A percentile compares a stretch with the other conserved stretches of the same genome.
Evolutionary conservation across 2,888 invertebrate species (phyloP).

Genomic region (Lochmaea capreae): DNA sequence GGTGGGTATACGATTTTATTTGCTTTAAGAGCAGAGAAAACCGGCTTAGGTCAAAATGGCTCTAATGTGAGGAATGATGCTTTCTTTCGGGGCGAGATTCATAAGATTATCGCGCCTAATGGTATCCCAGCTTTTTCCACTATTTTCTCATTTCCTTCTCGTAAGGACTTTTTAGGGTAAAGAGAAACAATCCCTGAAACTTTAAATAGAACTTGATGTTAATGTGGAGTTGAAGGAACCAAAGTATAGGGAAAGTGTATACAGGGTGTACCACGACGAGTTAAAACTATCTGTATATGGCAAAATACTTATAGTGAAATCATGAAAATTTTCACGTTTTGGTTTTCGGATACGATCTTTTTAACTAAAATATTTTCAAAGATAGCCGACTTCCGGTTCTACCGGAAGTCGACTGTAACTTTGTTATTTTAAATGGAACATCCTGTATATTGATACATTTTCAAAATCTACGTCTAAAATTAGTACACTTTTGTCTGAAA

Average conservation of each 20-base stretch:
- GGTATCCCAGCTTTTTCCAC: conserved; percentile 20
- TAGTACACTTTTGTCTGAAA: too few species aligned
- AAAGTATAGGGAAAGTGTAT: not conserved
- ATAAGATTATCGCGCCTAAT: conserved; percentile 27
- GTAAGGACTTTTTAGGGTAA: not conserved
- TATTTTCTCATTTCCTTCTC: conserved; percentile 30
- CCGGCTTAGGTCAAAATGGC: conserved; percentile 22
- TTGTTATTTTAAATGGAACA: too few species aligned
- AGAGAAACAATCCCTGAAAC: conserved; percentile 1
- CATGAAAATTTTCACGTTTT: too few species aligned
- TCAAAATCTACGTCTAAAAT: too few species aligned
- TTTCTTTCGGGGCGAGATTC: conserved; percentile 14
- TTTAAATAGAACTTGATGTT: conserved; percentile 7
- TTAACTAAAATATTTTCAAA: too few species aligned
- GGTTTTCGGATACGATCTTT: too few species aligned
- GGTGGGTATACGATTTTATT: conserved; percentile 17
- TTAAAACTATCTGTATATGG: too few species aligned
- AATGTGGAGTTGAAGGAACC: not conserved
- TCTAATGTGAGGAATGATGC: conserved; percentile 20
- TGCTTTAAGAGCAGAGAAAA: conserved; percentile 6
- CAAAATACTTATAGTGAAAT: too few species aligned
- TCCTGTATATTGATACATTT: too few species aligned
- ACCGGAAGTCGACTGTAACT: too few species aligned
- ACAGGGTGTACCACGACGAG: too few species aligned
- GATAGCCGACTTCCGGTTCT: too few species aligned